Conservation (phyloP, 2,797 vertebrate genomes). For the Galago senegalensis region DNA sequence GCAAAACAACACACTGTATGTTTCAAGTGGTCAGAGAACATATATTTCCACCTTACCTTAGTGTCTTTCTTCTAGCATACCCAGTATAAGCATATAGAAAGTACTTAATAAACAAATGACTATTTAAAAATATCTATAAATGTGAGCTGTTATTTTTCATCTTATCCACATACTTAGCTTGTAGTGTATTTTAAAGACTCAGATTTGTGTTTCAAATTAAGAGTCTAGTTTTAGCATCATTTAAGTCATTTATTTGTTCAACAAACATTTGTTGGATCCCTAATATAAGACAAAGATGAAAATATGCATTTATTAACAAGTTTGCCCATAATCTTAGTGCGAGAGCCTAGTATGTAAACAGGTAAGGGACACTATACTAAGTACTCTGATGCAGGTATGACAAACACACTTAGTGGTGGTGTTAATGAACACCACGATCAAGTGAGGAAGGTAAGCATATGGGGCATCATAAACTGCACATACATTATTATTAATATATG, state of each 20-base stretch:
- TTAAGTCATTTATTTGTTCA: conserved; percentile 52
- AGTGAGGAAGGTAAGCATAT: neutral
- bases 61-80: neutral
- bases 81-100: neutral
- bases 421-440: neutral
- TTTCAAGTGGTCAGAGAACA: conserved; percentile 4
- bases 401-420: neutral
- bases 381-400: neutral
- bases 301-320: conserved; percentile 1
- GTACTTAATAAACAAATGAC: neutral
- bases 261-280: neutral
- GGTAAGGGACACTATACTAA: neutral
- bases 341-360: neutral
- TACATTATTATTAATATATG: neutral
- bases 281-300: neutral
- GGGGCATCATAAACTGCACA: neutral
- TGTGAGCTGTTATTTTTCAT: conserved; percentile 31
- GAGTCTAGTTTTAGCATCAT: neutral
- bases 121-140: conserved; percentile 24
- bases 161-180: neutral
- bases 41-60: conserved; percentile 44
- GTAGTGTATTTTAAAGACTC: conserved; percentile 6
- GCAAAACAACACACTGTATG: neutral
- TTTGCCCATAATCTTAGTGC: neutral
- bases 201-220: conserved; percentile 33